Evolutionary conservation across 2,113 vertebrate genomes (phyloP).

Genomic region (Cavia porcellus): DNA sequence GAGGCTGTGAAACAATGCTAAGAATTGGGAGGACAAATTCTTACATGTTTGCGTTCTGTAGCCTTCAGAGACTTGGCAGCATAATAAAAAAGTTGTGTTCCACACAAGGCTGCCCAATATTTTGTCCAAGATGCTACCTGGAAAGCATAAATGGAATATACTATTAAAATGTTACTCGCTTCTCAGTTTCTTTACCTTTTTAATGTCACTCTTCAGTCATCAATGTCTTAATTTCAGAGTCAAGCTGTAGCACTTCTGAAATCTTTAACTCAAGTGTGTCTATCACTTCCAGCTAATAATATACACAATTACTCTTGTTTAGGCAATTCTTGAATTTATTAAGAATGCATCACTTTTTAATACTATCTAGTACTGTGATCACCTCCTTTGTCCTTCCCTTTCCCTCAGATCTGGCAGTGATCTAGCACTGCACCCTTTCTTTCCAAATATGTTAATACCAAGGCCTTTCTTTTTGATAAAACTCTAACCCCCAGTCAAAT

Average conservation of each 20-base stretch:
- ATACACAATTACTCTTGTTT: neutral
- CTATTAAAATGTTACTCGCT: neutral
- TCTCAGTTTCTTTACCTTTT: neutral
- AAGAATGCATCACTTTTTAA: neutral
- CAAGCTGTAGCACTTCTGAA: neutral
- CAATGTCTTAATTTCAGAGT: neutral
- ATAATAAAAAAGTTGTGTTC: conserved; percentile 97
- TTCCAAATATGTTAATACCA: neutral
- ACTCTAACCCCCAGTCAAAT: neutral
- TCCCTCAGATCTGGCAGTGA: neutral
- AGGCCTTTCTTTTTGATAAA: neutral
- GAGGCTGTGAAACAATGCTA: neutral
- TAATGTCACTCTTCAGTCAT: neutral
- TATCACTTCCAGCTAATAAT: neutral
- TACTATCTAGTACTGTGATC: neutral
- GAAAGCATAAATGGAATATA: neutral
- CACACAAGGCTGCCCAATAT: conserved; percentile 97
- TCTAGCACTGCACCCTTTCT: neutral
- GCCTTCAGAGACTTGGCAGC: conserved; percentile 99
- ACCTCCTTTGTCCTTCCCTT: neutral
- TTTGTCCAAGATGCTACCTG: conserved; percentile 99
- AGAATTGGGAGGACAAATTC: conserved; percentile 75
- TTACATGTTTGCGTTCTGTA: conserved; percentile 98
- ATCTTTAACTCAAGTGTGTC: neutral
- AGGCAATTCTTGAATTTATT: neutral